Percentiles rank a stretch among this genome's conserved stretches.
phyloP scores from a whole-genome alignment of 2,797 vertebrate species.

The Linurgus olivaceus region DNA sequence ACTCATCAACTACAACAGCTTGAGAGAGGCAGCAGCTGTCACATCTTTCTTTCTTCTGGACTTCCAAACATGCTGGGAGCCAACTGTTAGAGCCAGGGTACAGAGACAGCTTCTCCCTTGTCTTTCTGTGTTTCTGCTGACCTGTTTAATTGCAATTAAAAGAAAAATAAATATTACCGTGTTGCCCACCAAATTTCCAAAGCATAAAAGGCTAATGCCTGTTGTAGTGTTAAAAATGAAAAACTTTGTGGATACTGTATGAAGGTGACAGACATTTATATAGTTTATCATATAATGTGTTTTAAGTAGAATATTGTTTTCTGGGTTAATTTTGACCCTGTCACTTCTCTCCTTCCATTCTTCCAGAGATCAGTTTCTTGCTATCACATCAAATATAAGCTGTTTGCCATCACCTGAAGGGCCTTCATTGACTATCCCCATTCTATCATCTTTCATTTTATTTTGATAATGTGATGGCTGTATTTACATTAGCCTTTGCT shows the following conservation, averaged over 20 bases:
- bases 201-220: background rate
- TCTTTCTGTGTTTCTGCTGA: background rate
- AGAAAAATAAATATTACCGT: background rate
- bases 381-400: background rate
- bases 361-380: background rate
- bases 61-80: background rate
- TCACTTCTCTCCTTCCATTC: background rate
- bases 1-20: background rate
- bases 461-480: background rate
- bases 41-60: background rate
- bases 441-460: conserved; percentile 32
- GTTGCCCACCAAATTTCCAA: background rate
- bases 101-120: background rate
- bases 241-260: background rate
- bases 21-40: background rate
- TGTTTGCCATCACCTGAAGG: conserved; percentile 4
- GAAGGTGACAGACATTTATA: background rate
- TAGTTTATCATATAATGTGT: background rate
- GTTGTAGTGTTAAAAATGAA: background rate
- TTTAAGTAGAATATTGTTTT: background rate
- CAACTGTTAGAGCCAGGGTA: background rate
- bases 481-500: background rate
- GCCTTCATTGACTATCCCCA: background rate
- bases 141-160: background rate
- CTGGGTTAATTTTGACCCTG: background rate